Evolutionary conservation across 2,113 vertebrate species (phyloP), one percentile per base, ranked within the genome.

Genomic region (Gallinago undulata): DNA sequence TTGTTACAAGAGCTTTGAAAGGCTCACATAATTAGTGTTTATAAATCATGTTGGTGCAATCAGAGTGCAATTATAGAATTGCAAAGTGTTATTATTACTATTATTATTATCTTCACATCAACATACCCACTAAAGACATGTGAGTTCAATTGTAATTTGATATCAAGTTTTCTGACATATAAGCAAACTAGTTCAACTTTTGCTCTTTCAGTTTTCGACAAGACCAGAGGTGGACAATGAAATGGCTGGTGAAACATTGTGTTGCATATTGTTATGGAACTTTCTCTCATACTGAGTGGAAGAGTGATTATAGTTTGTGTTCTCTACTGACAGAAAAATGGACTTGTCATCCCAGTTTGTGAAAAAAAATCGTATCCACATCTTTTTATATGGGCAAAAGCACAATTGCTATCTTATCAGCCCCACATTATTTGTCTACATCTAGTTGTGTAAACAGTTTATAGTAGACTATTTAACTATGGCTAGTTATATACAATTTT

Each of bases 31-130:
- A 96, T 96, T 96, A 92, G 37, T 79, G 30, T 91, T 94, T 91
- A 67, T 92, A 97, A 96, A 96, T 90, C 86, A 90, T 55, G 23
- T 77, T 91, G 53, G 35, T 77, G 75, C 94, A 93, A 93, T 92
- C 75, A 91, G 91, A 83, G 22, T 76, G 76, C 81, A 84, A 84
- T 82, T 95, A 88, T 50, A 94, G 56, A 77, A 81, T 50, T 92
- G 25, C 28, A 41, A 78, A 73, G 6, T 33, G 35, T 64, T 87
- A 33, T 45, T 91, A 51, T 77, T 78, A 62, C 11, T 88, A 75
- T 41, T 78, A 70, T 72, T 85, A 72, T 50, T 66, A 33, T 64
- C 9, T 8, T 85, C 68, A 82, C 39, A 64, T 35, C 57, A 77
- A 63, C 43, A 37, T 30, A 69, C 27, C 9, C 13, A 33, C 59